phyloP scores from a whole-genome alignment of 2,888 invertebrate species.

The Aleiodes leptofemur region DNA sequence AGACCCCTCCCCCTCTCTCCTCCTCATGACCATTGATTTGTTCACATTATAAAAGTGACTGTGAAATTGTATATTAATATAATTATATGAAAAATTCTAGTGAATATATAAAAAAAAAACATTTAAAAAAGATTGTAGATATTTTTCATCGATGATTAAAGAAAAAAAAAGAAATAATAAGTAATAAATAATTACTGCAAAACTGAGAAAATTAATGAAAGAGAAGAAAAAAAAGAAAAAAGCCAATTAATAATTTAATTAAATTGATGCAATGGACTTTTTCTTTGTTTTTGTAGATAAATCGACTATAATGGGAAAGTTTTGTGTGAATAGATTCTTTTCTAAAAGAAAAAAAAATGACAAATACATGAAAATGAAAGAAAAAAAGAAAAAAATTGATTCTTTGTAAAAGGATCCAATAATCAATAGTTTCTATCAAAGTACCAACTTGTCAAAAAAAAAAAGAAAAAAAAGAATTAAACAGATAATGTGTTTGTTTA shows the following conservation, averaged over 20 bases:
- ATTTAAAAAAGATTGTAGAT: constrained; percentile 58
- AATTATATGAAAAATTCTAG: constrained; percentile 55
- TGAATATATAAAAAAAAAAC: constrained; percentile 28
- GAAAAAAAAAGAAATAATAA: constrained; percentile 59
- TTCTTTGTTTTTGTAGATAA: constrained; percentile 75
- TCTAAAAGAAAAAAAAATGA: constrained; percentile 65
- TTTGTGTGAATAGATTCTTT: constrained; percentile 76
- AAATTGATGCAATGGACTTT: constrained; percentile 69
- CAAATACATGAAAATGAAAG: constrained; percentile 29
- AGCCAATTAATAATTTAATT: constrained; percentile 34
- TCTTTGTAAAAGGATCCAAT: constrained; percentile 77
- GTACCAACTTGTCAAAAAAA: constrained; percentile 50
- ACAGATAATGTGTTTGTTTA: constrained; percentile 38
- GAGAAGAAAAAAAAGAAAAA: constrained; percentile 46
- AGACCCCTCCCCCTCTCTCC: constrained; percentile 50
- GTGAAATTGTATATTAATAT: constrained; percentile 64
- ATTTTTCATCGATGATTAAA: constrained; percentile 65
- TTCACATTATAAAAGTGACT: constrained; percentile 69
- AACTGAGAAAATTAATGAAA: constrained; percentile 30
- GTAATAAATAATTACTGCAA: constrained; percentile 26
- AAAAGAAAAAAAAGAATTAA: no score
- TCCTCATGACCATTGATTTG: constrained; percentile 57
- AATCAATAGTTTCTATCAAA: constrained; percentile 76
- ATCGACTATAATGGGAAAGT: constrained; percentile 61
- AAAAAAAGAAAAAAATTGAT: constrained; percentile 67